Base-by-base conservation (phyloP, 1,140 invertebrate genomes). In the Penaeus indicus region DNA sequence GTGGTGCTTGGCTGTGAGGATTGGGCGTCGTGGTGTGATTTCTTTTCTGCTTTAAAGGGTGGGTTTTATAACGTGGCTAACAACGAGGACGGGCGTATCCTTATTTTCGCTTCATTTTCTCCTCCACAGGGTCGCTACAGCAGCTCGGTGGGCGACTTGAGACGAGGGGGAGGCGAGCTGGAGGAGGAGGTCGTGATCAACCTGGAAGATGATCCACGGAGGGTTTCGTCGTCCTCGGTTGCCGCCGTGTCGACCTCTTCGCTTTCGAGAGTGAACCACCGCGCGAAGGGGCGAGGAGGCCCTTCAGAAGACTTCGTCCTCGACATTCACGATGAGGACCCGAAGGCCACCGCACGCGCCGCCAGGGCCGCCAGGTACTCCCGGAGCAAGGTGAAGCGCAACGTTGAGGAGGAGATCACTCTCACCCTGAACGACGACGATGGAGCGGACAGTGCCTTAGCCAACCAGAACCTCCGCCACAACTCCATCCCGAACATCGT, bases 361-460 rank as follows among this genome's bases (percentile, higher is more conserved):
- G n/a, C 75, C 21, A 47, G 60, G 38, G 62, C 25, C 54, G 38
- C 25, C 19, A 78, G 25, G 47, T 42, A 38, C 13, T 80, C 77
- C n/a, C 60, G 61, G 61, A 21, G 77, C 21, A 86, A 86, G 77
- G 77, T 86, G 77, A 86, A 47, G 27, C 77, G 77, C 22, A 60
- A 75, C n/a, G 21, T 21, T 11, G 84, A 62, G 84, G 75, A 80
- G 38, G 85, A 86, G 77, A 16, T 80, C 2, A 32, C 67, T 3
- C 7, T 86, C 25, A 67, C 21, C 32, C 69, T 86, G 11, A 47
- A 86, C 22, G 63, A 84, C n/a, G 82, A 22, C 13, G 77, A 67
- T 54, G 38, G 4, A 32, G 18, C 64, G 25, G 83, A 72, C 63
- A 47, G 89, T 90, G 89, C 89, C 89, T 90, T 90, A 88, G 61